Evolutionary conservation across 2,113 vertebrate species (phyloP).

Genomic region (Garra rufa): DNA sequence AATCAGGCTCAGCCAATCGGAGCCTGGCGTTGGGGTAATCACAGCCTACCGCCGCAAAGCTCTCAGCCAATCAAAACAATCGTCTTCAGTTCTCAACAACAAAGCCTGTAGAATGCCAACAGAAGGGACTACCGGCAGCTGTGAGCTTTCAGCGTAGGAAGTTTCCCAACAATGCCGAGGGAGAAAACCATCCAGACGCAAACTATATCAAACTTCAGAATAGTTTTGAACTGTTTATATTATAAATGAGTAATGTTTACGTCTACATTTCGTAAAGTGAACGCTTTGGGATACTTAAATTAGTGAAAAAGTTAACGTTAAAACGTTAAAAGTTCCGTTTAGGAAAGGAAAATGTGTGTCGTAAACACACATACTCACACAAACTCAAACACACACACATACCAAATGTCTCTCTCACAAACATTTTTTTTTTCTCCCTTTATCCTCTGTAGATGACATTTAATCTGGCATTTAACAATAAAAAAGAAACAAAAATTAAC

Average conservation of each 20-base stretch:
- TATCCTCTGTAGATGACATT: conserved; percentile 4
- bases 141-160: conserved; percentile 61
- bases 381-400: background rate
- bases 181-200: conserved; percentile 36
- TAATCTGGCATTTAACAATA: background rate
- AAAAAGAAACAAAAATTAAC: background rate
- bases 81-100: conserved; percentile 71
- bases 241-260: background rate
- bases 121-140: conserved; percentile 78
- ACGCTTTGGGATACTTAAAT: background rate
- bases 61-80: conserved; percentile 76
- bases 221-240: background rate
- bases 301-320: background rate
- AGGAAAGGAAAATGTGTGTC: background rate
- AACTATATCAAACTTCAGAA: background rate
- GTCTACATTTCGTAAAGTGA: background rate
- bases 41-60: conserved; percentile 67
- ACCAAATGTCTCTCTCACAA: background rate
- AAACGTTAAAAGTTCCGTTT: background rate
- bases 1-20: conserved; percentile 76
- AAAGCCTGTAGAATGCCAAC: conserved; percentile 67
- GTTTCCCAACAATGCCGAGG: conserved; percentile 57
- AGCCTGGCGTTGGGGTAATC: conserved; percentile 59
- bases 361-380: background rate
- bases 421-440: background rate